Evolutionary conservation across 2,888 invertebrate species (phyloP), one percentile per base, ranked within the genome.

Genomic region (Cheilosia soror): DNA sequence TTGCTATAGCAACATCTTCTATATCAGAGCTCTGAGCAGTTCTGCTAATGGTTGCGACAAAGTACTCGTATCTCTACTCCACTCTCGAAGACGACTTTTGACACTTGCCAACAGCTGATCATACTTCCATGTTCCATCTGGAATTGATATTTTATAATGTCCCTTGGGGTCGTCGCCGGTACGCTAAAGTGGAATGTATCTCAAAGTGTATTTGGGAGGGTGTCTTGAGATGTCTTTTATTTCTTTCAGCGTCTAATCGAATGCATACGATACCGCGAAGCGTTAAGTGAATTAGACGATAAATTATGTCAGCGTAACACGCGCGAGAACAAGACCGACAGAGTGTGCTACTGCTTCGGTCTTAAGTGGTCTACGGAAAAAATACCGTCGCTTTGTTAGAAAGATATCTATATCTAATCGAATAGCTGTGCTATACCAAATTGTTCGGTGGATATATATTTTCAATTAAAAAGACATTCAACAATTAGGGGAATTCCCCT

Each of bases 281-380:
- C 85, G 80, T 81, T 85, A 85, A 85, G 85, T 85, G 85, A 85
- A 85, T 85, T 85, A 81, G 85, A 81, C 81, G 80, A 85, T 85
- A 85, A 85, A 85, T 85, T 85, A 85, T 81, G 81, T 81, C 85
- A 69, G 20, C 62, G 71, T 85, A 76, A 85, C 85, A 85, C 85
- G 80, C 85, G 85, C 72, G 71, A n/a, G 69, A 51, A 65, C 37
- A 47, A 25, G 47, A 37, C 37, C 49, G 62, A 44, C 55, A 20
- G 5, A 71, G 31, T 58, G 60, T 63, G 7, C 51, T 78, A 53
- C 27, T n/a, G 9, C 31, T 58, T 51, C 55, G 33, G n/a, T 60
- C 40, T 85, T 71, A 85, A 85, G 84, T 85, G 80, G 85, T 72
- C 49, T 47, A 15, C 68, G 29, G 20, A 57, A 71, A 27, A 25